A percentile compares a stretch with the other conserved stretches of the same genome.
Conservation (phyloP, 1,140 invertebrate species). For the Bombyx mori region DNA sequence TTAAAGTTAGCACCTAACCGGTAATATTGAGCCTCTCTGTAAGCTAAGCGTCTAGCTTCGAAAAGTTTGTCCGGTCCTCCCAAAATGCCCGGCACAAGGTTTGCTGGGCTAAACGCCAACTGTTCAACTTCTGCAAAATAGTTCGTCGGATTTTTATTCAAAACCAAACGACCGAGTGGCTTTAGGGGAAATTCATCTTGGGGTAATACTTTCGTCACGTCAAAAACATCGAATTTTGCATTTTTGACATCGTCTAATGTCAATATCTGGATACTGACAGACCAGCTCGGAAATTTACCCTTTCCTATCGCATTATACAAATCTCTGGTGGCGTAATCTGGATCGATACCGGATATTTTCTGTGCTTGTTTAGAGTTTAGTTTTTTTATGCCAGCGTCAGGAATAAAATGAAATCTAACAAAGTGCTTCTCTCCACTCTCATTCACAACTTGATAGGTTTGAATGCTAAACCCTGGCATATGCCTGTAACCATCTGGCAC, state of each 20-base stretch:
- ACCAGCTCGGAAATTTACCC: slow-evolving; percentile 79
- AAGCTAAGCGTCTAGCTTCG: slow-evolving; percentile 88
- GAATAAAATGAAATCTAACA: slow-evolving; percentile 81
- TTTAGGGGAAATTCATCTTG: slow-evolving; percentile 86
- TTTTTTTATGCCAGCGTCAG: slow-evolving; percentile 78
- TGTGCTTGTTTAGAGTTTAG: slow-evolving; percentile 72
- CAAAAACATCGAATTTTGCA: slow-evolving; percentile 73
- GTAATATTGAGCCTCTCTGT: slow-evolving; percentile 89
- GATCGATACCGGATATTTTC: slow-evolving; percentile 73
- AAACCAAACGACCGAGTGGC: slow-evolving; percentile 83
- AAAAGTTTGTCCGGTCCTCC: slow-evolving; percentile 91
- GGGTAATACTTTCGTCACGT: slow-evolving; percentile 82
- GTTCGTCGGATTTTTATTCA: slow-evolving; percentile 86
- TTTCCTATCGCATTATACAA: slow-evolving; percentile 80
- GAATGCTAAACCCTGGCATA: slow-evolving; percentile 76
- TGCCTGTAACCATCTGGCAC: slow-evolving; percentile 86
- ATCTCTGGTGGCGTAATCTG: slow-evolving; percentile 80
- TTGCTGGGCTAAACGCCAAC: slow-evolving; percentile 85
- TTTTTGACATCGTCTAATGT: slow-evolving; percentile 61
- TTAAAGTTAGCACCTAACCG: slow-evolving; percentile 87
- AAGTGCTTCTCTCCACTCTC: slow-evolving; percentile 68
- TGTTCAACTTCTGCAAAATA: slow-evolving; percentile 92
- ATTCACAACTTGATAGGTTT: slow-evolving; percentile 80
- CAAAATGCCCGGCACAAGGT: slow-evolving; percentile 87
- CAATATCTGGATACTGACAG: slow-evolving; percentile 71